Evolutionary conservation across 2,113 vertebrate genomes (phyloP), one percentile per base, ranked within the genome.

Genomic region (Oreotrochilus melanogaster): DNA sequence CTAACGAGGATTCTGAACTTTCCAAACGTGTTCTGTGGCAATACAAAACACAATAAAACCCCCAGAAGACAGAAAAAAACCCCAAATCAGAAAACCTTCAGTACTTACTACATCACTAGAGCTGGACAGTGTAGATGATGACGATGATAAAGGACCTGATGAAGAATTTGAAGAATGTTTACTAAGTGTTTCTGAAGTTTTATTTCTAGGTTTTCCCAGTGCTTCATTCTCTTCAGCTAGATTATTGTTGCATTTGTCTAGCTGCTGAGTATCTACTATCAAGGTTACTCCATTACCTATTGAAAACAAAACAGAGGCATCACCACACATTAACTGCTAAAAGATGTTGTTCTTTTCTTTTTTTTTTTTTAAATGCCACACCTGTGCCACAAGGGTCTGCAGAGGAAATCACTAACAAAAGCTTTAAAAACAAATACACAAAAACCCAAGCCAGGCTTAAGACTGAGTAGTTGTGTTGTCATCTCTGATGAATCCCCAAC

Each of bases 241-340:
- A 75, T 99, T 99, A 98, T 99, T 99, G 98, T 99, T 99, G 98
- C 99, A 98, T 95, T 99, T 99, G 82, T 99, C 99, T 39, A 99
- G 98, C 97, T 99, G 98, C 97, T 99, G 98, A 76, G 98, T 98
- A 96, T 99, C 99, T 97, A 98, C 98, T 95, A 98, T 98, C 96
- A 99, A 97, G 24, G 98, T 98, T 84, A 99, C 98, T 57, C 99
- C 99, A 45, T 99, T 99, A 97, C 98, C 99, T 99, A 91, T 91
- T 82, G 39, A 76, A 92, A 95, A 70, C 23, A 82, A 76, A 92
- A 81, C 58, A 89, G 93, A 97, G 62, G 28, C 72, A 88, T 88
- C 54, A 88, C 31, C 18, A 88, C n/a, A 37, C 14, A 16, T 25
- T 25, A 83, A 39, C 23, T 54, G 10, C 47, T 69, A 42, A 37